A percentile compares a stretch with the other conserved stretches of the same genome.
Evolutionary conservation across 2,113 vertebrate species (phyloP).

Genomic region (Acanthisitta chloris): DNA sequence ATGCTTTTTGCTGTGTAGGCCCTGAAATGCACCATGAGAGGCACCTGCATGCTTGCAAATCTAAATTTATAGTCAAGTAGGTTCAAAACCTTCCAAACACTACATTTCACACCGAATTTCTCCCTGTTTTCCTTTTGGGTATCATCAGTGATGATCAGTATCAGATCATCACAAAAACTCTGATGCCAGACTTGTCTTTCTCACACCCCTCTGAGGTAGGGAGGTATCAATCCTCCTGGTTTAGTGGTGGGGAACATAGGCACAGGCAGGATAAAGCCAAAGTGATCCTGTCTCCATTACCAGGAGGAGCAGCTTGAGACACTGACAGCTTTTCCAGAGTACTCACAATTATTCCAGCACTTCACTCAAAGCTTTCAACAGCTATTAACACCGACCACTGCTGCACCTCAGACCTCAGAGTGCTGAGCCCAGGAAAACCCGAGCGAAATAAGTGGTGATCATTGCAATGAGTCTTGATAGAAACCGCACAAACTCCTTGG

Average conservation of each 20-base stretch:
- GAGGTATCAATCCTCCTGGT: neutral
- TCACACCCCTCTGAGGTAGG: neutral
- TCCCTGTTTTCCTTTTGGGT: neutral
- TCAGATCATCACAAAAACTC: neutral
- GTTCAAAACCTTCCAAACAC: neutral
- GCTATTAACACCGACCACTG: neutral
- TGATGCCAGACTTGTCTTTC: neutral
- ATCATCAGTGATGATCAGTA: neutral
- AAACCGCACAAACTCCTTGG: neutral
- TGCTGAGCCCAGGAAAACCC: neutral
- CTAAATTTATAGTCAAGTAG: neutral
- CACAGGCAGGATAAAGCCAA: conserved; percentile 5
- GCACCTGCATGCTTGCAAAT: neutral
- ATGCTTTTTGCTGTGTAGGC: neutral
- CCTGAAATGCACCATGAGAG: neutral
- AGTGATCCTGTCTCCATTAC: neutral
- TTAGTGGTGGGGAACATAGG: neutral
- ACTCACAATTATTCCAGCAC: neutral
- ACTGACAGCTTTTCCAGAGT: neutral
- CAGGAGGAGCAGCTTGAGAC: neutral
- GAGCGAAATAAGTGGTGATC: neutral
- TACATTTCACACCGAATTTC: neutral
- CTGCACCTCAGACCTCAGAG: neutral
- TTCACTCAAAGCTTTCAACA: neutral
- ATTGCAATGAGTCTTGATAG: neutral